Evolutionary conservation across 2,797 vertebrate genomes (phyloP).

Genomic region (Aldrovandia affinis): DNA sequence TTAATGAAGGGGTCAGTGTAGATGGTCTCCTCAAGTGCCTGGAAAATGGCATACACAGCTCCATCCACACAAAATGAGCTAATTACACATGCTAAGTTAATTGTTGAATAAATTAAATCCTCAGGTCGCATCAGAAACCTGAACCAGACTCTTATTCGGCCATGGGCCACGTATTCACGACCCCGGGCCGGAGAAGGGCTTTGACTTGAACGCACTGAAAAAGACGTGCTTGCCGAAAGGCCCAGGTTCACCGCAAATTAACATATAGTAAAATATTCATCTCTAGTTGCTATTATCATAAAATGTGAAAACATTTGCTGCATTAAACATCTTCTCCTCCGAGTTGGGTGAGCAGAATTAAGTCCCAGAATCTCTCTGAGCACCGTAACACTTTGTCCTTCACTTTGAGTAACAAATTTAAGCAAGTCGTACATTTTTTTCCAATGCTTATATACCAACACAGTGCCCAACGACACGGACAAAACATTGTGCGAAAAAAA

Average conservation of each 20-base stretch:
- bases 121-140: background rate
- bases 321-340: background rate
- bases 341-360: background rate
- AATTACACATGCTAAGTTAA: background rate
- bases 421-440: too few relatives aligned
- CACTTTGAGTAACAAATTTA: background rate
- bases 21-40: background rate
- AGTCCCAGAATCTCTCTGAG: background rate
- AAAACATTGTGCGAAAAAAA: background rate
- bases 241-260: background rate
- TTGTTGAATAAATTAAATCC: background rate
- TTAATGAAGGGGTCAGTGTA: background rate
- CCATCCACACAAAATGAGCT: background rate
- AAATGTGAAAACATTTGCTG: background rate
- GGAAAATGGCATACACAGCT: background rate
- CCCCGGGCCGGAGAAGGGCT: background rate
- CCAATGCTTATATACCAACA: too few relatives aligned
- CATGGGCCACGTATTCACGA: too few relatives aligned
- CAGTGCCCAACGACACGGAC: background rate
- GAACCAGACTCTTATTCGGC: background rate
- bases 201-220: background rate
- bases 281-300: background rate
- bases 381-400: background rate
- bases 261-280: background rate
- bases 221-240: background rate